Evolutionary conservation across 92 coral and sea anemone species (phyloP).

Genomic region (Isaurus tuberculatus): DNA sequence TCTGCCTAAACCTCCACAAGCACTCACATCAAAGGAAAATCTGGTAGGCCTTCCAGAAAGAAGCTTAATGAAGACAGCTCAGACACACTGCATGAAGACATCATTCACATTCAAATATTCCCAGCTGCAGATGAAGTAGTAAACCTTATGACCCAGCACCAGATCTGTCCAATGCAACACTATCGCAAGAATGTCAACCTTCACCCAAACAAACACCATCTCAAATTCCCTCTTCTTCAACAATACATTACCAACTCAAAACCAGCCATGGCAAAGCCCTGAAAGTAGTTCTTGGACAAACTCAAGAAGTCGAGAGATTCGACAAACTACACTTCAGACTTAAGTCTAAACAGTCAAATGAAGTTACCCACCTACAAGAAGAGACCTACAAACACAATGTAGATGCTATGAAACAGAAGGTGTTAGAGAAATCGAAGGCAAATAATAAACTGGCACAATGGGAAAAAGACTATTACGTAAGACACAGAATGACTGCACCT

Average conservation of each 20-base stretch:
- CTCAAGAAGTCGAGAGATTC: slow-evolving; percentile 29
- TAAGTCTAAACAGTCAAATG: slow-evolving; percentile 14
- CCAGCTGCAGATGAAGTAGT: slow-evolving; percentile 18
- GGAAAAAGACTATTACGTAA: slow-evolving; percentile 7
- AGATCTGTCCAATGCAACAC: background rate
- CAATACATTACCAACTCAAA: slow-evolving; percentile 4
- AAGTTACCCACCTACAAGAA: slow-evolving; percentile 4
- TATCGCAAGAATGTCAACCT: background rate
- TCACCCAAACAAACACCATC: background rate
- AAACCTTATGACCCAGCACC: background rate
- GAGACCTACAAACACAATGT: slow-evolving; percentile 16
- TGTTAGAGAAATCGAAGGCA: slow-evolving; percentile 1
- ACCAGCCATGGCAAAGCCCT: slow-evolving; percentile 47
- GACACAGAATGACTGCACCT: slow-evolving; percentile 18
- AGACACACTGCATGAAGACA: slow-evolving; percentile 3
- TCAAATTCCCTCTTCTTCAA: background rate
- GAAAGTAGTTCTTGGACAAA: slow-evolving; percentile 27
- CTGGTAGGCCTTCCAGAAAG: background rate
- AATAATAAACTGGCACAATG: slow-evolving; percentile 5
- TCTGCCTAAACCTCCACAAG: background rate
- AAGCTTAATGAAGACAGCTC: background rate
- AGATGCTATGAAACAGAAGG: slow-evolving; percentile 15
- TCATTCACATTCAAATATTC: background rate
- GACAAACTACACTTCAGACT: slow-evolving; percentile 40
- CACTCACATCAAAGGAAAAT: background rate